A percentile compares a stretch with the other conserved stretches of the same genome.
phyloP scores from a whole-genome alignment of 2,888 invertebrate species.

The Geophilus truncorum region DNA sequence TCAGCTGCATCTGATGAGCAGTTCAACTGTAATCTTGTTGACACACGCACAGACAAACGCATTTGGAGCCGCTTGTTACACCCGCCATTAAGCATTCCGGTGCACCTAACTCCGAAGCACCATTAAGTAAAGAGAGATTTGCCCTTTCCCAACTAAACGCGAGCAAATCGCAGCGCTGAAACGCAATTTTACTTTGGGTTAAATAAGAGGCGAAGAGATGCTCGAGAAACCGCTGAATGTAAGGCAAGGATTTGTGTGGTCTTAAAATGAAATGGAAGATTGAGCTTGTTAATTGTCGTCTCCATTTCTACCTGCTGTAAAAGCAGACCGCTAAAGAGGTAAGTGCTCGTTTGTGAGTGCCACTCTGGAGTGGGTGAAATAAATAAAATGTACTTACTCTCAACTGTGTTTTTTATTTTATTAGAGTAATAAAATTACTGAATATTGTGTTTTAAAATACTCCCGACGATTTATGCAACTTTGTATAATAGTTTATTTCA shows the following conservation, averaged over 20 bases:
- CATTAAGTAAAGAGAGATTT: neutral
- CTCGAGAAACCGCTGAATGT: neutral
- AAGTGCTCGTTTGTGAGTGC: neutral
- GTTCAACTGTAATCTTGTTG: neutral
- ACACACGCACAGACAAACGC: neutral
- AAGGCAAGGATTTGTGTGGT: neutral
- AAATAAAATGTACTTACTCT: no score
- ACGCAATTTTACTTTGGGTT: neutral
- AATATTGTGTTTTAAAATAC: no score
- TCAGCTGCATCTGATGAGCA: neutral
- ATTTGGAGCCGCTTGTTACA: neutral
- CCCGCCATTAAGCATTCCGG: neutral
- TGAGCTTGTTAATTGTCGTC: neutral
- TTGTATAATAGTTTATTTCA: no score
- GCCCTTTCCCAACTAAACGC: neutral
- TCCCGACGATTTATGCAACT: no score
- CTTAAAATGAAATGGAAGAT: neutral
- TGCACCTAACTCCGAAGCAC: neutral
- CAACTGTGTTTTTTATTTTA: no score
- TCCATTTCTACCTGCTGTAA: neutral
- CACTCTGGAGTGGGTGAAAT: neutral
- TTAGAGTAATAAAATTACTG: no score
- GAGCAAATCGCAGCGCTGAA: neutral
- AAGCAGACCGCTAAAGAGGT: neutral
- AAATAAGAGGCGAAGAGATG: neutral